phyloP scores from a whole-genome alignment of 2,888 invertebrate species.

The Prosopocoilus inquinatus region DNA sequence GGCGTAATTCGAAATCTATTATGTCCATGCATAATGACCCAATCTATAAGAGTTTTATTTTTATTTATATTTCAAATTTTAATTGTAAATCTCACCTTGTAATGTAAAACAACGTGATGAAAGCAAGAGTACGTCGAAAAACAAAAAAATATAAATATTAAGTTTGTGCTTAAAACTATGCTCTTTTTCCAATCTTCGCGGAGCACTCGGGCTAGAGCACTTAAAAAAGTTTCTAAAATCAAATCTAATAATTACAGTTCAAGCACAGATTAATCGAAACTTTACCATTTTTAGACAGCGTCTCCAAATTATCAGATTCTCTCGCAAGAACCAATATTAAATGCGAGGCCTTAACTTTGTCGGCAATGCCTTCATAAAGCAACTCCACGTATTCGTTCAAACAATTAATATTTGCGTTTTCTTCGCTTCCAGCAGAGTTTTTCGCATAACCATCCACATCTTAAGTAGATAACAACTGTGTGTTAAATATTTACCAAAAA shows the following conservation, averaged over 20 bases:
- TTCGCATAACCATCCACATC: constrained; percentile 24
- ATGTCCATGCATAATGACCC: constrained; percentile 97
- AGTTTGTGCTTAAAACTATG: constrained; percentile 93
- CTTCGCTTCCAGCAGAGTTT: constrained; percentile 36
- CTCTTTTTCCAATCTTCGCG: constrained; percentile 98
- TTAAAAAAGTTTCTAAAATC: constrained; percentile 82
- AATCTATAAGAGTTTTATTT: constrained; percentile 57
- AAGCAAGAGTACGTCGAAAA: constrained; percentile 95
- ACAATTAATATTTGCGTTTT: constrained; percentile 75
- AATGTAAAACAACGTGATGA: constrained; percentile 91
- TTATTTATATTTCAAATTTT: neutral
- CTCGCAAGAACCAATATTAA: constrained; percentile 88
- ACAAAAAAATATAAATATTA: constrained; percentile 95
- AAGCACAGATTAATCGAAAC: neutral
- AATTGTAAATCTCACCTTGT: constrained; percentile 63
- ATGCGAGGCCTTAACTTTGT: constrained; percentile 90
- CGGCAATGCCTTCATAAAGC: constrained; percentile 90
- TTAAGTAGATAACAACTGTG: constrained; percentile 10
- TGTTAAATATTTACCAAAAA: neutral
- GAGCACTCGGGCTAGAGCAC: constrained; percentile 91
- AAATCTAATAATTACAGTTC: neutral
- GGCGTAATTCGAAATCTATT: constrained; percentile 89
- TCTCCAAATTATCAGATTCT: constrained; percentile 91
- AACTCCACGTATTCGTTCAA: constrained; percentile 94
- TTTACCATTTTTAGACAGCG: constrained; percentile 89